A percentile compares a stretch with the other conserved stretches of the same genome.
These are phyloP conservation scores for Lepidocyrtinus sp. DNA, from an alignment of 2,888 invertebrate species.

Conservation along the genomic window DNA sequence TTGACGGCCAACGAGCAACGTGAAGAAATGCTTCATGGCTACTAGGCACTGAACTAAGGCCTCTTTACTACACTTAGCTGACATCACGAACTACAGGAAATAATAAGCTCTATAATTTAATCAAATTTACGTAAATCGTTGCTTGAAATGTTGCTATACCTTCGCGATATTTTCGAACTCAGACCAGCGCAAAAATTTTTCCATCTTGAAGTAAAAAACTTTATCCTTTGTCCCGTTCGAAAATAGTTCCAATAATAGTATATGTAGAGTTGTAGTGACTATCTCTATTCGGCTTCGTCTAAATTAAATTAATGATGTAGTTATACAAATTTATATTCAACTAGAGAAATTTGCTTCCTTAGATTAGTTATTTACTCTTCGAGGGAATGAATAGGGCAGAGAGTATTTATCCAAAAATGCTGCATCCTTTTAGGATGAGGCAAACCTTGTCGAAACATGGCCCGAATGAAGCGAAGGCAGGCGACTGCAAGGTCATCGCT, in stretches of 20 bases:
- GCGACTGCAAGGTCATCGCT: constrained; percentile 63
- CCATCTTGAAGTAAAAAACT: constrained; percentile 53
- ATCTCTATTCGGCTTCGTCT: constrained; percentile 59
- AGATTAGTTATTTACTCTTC: constrained; percentile 25
- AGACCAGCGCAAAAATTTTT: constrained; percentile 39
- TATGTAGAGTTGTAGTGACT: constrained; percentile 63
- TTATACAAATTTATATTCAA: no score
- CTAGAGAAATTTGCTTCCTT: no score
- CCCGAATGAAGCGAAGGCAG: constrained; percentile 56
- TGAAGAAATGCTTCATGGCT: constrained; percentile 57
- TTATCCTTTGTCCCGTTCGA: constrained; percentile 50
- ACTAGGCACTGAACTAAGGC: constrained; percentile 41
- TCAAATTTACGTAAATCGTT: no score
- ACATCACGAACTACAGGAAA: no score
- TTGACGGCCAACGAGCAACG: constrained; percentile 43
- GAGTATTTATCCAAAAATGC: constrained; percentile 61
- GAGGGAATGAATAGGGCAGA: constrained; percentile 59
- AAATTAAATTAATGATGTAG: no score
- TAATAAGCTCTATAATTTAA: no score
- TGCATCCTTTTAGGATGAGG: constrained; percentile 54
- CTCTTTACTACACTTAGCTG: no score
- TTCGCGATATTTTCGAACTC: constrained; percentile 36
- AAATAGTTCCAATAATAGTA: constrained; percentile 64
- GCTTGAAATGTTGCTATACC: no score
- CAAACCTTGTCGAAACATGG: constrained; percentile 60